phyloP scores from a whole-genome alignment of 2,888 invertebrate species.

The Cryptocheilus praepositus region DNA sequence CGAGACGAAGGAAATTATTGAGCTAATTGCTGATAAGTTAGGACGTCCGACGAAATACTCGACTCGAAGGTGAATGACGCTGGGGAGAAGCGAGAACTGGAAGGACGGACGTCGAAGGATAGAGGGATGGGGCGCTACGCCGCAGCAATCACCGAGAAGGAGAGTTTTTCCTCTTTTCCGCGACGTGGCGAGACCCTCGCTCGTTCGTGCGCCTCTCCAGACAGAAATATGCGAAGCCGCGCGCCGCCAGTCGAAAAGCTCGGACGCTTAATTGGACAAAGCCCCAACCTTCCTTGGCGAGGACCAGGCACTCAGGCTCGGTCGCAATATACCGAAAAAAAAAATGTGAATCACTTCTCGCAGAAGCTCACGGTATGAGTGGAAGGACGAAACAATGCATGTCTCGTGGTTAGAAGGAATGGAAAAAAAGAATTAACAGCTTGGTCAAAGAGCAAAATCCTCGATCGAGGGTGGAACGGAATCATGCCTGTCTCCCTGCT shows the following conservation, averaged over 20 bases:
- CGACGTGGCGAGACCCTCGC: slow-evolving; percentile 48
- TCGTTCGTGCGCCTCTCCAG: slow-evolving; percentile 61
- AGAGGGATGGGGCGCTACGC: slow-evolving; percentile 17
- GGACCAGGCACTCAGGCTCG: slow-evolving; percentile 63
- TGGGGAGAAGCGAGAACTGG: slow-evolving; percentile 28
- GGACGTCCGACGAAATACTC: slow-evolving; percentile 63
- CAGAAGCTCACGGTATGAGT: slow-evolving; percentile 43
- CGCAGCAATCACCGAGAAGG: slow-evolving; percentile 56
- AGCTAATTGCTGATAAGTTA: slow-evolving; percentile 73
- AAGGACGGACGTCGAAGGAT: slow-evolving; percentile 15
- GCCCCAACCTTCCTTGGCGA: slow-evolving; percentile 67
- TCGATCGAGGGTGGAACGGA: background rate
- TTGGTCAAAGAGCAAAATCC: slow-evolving; percentile 6
- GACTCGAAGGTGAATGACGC: slow-evolving; percentile 49
- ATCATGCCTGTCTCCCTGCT: slow-evolving; percentile 4
- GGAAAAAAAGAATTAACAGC: slow-evolving; percentile 3
- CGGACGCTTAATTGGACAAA: slow-evolving; percentile 75
- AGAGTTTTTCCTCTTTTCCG: slow-evolving; percentile 64
- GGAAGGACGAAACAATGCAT: background rate
- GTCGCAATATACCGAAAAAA: slow-evolving; percentile 70
- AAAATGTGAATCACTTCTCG: slow-evolving; percentile 65
- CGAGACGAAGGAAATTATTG: slow-evolving; percentile 69
- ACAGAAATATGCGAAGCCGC: slow-evolving; percentile 71
- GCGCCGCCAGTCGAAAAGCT: slow-evolving; percentile 66
- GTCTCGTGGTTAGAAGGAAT: background rate